A percentile compares a stretch with the other conserved stretches of the same genome.
Evolutionary conservation across 2,113 vertebrate genomes (phyloP).

Genomic region (Chamaea fasciata): DNA sequence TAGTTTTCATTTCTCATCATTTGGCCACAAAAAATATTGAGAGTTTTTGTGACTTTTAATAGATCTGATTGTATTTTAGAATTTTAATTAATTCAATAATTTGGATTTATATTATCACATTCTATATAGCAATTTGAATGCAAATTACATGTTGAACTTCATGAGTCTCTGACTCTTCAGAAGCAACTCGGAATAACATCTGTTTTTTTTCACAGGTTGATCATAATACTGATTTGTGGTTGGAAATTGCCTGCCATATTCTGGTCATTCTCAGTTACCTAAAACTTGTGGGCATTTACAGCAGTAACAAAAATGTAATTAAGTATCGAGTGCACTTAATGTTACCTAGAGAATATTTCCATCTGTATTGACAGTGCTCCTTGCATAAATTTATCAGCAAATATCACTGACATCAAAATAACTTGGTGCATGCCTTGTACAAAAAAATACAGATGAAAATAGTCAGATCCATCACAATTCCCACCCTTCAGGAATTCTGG

Average conservation of each 20-base stretch:
- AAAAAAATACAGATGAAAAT: not conserved
- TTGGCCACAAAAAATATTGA: not conserved
- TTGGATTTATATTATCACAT: not conserved
- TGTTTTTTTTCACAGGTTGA: not conserved
- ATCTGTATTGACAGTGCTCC: not conserved
- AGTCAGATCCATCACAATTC: not conserved
- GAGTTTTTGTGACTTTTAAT: not conserved
- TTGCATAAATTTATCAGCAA: not conserved
- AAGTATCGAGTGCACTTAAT: not conserved
- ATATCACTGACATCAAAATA: not conserved
- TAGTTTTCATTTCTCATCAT: not conserved
- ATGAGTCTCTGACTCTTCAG: not conserved
- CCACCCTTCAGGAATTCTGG: not conserved
- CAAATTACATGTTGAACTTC: not conserved
- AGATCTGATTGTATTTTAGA: not conserved
- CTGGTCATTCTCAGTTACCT: not conserved
- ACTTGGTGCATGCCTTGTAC: fast-evolving
- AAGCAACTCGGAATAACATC: not conserved
- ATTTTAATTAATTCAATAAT: not conserved
- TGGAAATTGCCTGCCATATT: not conserved
- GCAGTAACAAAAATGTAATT: not conserved
- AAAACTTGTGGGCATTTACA: not conserved
- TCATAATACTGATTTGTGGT: not conserved
- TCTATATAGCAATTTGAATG: not conserved
- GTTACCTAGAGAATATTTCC: not conserved